These are phyloP conservation scores for Biston betularia DNA, from an alignment of 2,888 invertebrate species.

Conservation along the genomic window DNA sequence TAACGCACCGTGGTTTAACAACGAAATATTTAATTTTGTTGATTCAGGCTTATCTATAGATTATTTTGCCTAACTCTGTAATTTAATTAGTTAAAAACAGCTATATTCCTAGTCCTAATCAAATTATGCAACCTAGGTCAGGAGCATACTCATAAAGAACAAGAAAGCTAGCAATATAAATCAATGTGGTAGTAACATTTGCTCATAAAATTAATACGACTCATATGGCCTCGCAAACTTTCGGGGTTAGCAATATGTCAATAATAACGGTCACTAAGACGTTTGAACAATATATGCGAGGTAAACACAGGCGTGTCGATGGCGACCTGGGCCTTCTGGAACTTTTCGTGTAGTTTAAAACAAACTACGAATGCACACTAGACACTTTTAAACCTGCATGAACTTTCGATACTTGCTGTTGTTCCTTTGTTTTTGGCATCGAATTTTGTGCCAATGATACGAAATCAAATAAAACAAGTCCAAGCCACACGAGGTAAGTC, in stretches of 20 bases:
- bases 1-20: too few species aligned
- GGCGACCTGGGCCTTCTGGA: constrained; percentile 1
- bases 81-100: too few species aligned
- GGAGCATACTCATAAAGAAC: constrained; percentile 18
- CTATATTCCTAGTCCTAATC: neutral
- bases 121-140: neutral
- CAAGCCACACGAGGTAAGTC: too few species aligned
- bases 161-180: constrained; percentile 38
- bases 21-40: too few species aligned
- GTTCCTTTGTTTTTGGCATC: too few species aligned
- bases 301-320: constrained; percentile 24
- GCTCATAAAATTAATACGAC: constrained; percentile 52
- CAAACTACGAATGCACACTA: neutral
- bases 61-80: too few species aligned
- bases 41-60: too few species aligned
- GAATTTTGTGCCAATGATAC: too few species aligned
- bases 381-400: neutral
- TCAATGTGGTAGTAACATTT: constrained; percentile 40
- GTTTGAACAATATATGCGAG: constrained; percentile 48
- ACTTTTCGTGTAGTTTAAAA: constrained; percentile 4
- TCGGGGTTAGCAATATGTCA: constrained; percentile 47
- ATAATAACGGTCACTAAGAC: constrained; percentile 40
- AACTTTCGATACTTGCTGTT: neutral
- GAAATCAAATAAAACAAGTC: too few species aligned
- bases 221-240: constrained; percentile 48